Conservation (phyloP, 2,888 invertebrate genomes). For the Metallyticus violacea region DNA sequence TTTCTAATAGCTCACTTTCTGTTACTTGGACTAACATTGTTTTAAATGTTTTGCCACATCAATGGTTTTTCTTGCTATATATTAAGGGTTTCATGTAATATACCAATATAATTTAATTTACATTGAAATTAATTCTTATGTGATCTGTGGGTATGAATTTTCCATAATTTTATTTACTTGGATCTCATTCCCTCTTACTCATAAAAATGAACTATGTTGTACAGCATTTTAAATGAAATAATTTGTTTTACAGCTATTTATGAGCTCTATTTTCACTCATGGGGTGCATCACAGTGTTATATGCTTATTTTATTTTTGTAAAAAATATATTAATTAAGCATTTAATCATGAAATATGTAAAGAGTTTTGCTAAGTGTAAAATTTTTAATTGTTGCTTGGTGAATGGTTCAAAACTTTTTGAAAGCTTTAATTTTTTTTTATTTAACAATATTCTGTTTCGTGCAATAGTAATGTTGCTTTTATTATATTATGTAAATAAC, state of each 20-base stretch:
- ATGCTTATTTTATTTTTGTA: background rate
- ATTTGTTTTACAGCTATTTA: background rate
- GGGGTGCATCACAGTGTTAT: background rate
- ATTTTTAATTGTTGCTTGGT: background rate
- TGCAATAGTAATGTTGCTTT: background rate
- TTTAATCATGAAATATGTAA: background rate
- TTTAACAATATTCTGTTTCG: background rate
- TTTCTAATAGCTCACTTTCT: no score
- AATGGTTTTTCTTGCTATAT: no score
- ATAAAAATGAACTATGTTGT: no score
- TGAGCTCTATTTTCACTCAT: background rate
- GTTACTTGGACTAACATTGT: no score
- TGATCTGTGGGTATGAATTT: no score
- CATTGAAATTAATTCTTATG: no score
- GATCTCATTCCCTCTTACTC: no score
- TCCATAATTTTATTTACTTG: no score
- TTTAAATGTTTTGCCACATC: no score
- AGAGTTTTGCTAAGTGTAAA: background rate
- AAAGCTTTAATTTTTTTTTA: background rate
- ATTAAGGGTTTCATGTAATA: no score
- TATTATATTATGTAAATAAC: no score
- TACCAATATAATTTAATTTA: no score
- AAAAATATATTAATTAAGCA: background rate
- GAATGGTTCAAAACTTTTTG: background rate
- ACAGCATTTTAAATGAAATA: background rate